These are phyloP conservation scores for Jacana jacana DNA, from an alignment of 2,113 vertebrate species.

Conservation along the genomic window DNA sequence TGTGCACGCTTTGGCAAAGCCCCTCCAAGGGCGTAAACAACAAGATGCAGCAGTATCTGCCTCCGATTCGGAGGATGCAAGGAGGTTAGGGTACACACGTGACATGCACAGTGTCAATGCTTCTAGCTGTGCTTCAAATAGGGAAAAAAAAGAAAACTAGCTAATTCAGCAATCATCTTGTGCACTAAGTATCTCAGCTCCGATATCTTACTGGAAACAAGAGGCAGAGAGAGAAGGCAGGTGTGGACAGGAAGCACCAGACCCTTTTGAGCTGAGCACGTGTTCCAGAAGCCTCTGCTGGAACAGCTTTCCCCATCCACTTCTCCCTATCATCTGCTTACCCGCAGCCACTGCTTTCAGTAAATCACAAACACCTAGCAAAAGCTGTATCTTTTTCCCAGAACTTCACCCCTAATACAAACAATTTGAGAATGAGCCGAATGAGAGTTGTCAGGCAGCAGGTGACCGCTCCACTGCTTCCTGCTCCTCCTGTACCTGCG, in stretches of 20 bases:
- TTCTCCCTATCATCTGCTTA: not conserved
- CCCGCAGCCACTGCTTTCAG: not conserved
- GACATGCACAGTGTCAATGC: not conserved
- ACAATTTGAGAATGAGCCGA: not conserved
- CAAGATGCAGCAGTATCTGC: not conserved
- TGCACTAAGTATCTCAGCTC: not conserved
- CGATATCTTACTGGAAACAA: not conserved
- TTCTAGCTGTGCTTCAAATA: not conserved
- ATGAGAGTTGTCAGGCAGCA: not conserved
- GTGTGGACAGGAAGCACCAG: not conserved
- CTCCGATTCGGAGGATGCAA: not conserved
- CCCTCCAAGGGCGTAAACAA: not conserved
- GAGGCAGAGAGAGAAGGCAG: not conserved
- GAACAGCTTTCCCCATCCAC: not conserved
- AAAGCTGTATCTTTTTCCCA: not conserved
- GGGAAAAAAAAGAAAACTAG: too few species aligned
- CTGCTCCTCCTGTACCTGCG: not conserved
- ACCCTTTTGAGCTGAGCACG: not conserved
- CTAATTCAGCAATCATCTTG: not conserved
- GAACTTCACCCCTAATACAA: not conserved
- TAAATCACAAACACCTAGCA: not conserved
- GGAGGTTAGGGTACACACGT: not conserved
- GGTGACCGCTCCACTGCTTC: not conserved
- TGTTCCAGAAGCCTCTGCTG: not conserved
- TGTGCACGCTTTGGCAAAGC: not conserved